Percentiles rank a stretch among this genome's conserved stretches.
Evolutionary conservation across 2,113 vertebrate genomes (phyloP).

Genomic region (Trichomycterus rosablanca): DNA sequence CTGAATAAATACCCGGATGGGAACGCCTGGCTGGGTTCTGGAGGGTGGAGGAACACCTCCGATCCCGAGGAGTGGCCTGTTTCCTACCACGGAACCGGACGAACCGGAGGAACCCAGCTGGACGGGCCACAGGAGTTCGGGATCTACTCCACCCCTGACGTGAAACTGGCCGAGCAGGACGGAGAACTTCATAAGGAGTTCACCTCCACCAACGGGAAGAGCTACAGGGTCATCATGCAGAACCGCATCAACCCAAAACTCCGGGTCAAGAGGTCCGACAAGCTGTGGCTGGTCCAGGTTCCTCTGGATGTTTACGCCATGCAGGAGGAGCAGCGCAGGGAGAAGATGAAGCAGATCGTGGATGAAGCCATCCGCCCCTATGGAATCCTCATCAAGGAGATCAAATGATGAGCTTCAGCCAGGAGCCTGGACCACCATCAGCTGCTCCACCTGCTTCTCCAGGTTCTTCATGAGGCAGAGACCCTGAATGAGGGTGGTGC

Average conservation of each 20-base stretch:
- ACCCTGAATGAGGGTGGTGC: too few species aligned
- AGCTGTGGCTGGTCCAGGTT: slow-evolving; percentile 17
- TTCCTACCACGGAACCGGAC: slow-evolving; percentile 32
- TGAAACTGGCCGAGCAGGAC: neutral
- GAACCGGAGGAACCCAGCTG: neutral
- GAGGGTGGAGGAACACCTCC: slow-evolving; percentile 12
- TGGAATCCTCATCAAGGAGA: slow-evolving; percentile 20
- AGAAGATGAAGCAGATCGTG: slow-evolving; percentile 4
- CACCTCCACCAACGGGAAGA: slow-evolving; percentile 11
- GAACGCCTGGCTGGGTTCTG: slow-evolving; percentile 23
- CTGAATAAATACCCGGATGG: slow-evolving; percentile 21
- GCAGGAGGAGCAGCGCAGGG: neutral
- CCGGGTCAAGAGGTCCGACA: neutral
- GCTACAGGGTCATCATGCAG: slow-evolving; percentile 25
- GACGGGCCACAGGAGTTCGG: slow-evolving; percentile 12
- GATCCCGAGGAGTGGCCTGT: slow-evolving; percentile 28
- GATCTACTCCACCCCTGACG: slow-evolving; percentile 30
- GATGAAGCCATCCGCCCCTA: slow-evolving; percentile 23
- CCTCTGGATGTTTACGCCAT: neutral
- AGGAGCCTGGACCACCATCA: too few species aligned
- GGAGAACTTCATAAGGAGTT: slow-evolving; percentile 9
- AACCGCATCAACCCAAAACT: slow-evolving; percentile 23
- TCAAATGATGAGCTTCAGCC: neutral
- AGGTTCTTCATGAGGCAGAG: too few species aligned
- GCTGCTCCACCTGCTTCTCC: too few species aligned